These are phyloP conservation scores for Oreortyx pictus DNA, from an alignment of 2,797 vertebrate genomes.

Conservation along the genomic window DNA sequence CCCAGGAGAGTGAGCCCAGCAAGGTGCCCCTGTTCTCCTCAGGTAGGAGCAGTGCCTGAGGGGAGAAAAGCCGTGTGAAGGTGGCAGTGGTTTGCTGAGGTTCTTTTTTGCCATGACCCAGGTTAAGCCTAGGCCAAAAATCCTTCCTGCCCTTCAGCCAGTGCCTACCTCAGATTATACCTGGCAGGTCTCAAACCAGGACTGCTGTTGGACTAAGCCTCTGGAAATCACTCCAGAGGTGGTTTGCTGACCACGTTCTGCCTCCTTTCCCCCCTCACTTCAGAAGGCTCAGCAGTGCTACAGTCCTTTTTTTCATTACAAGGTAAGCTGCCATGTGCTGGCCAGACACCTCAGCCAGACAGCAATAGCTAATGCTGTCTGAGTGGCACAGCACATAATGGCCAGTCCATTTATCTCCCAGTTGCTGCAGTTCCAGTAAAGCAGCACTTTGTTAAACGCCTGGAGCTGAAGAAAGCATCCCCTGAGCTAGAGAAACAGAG, in stretches of 20 bases:
- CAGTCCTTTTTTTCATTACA: not conserved
- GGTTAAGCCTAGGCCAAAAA: not conserved
- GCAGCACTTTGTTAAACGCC: slow-evolving; percentile 44
- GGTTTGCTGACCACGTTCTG: not conserved
- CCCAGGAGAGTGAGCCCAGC: not conserved
- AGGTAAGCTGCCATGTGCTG: not conserved
- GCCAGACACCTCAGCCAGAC: slow-evolving; percentile 36
- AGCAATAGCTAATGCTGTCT: slow-evolving; percentile 38
- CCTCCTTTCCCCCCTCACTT: not conserved
- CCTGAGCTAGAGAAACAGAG: not conserved
- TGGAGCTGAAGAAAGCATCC: slow-evolving; percentile 6
- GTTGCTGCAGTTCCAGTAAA: slow-evolving; percentile 48
- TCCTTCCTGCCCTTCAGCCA: not conserved
- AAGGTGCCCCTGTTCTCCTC: not conserved
- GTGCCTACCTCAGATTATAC: fast-evolving
- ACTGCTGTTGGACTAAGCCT: not conserved
- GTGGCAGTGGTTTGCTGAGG: not conserved
- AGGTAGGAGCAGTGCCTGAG: not conserved
- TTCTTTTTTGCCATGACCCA: not conserved
- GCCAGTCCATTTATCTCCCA: slow-evolving; percentile 55
- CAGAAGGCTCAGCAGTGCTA: not conserved
- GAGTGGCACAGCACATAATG: slow-evolving; percentile 41
- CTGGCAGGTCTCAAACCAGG: not conserved
- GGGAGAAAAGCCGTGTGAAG: not conserved
- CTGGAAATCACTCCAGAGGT: not conserved